Percentiles rank a stretch among this genome's conserved stretches.
phyloP scores from a whole-genome alignment of 1,140 invertebrate genomes.

The Anoplophora glabripennis region DNA sequence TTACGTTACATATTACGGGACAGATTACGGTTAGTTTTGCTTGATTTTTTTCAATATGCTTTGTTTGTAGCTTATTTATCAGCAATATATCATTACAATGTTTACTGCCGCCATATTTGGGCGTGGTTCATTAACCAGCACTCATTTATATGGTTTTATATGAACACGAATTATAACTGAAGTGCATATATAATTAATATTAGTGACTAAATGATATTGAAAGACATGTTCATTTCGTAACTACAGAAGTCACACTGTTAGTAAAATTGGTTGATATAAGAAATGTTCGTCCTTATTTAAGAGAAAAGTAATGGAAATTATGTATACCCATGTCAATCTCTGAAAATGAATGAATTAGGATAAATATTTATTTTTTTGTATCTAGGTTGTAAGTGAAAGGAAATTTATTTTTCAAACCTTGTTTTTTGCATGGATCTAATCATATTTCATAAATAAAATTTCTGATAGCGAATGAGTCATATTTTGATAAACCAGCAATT shows the following conservation, averaged over 20 bases:
- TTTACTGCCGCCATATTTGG: not conserved
- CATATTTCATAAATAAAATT: not conserved
- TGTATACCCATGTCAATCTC: too few species aligned
- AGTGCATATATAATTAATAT: too few species aligned
- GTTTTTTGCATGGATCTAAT: not conserved
- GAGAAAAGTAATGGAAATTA: too few species aligned
- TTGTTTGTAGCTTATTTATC: not conserved
- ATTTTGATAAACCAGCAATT: not conserved
- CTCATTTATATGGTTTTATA: not conserved
- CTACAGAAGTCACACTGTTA: too few species aligned
- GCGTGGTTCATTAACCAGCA: not conserved
- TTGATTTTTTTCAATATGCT: not conserved
- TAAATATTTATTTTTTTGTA: too few species aligned
- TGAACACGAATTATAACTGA: not conserved
- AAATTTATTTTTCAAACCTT: not conserved
- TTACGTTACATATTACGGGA: slow-evolving; percentile 29
- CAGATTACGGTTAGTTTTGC: slow-evolving; percentile 34
- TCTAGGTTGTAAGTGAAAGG: not conserved
- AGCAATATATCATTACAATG: not conserved
- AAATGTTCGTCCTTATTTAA: too few species aligned
- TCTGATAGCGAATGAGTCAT: not conserved
- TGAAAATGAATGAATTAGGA: too few species aligned
- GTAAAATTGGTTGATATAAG: too few species aligned
- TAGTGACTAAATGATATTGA: too few species aligned
- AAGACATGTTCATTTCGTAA: too few species aligned